A percentile compares a stretch with the other conserved stretches of the same genome.
phyloP scores from a whole-genome alignment of 1,140 invertebrate genomes.

The Drosophila orosa region DNA sequence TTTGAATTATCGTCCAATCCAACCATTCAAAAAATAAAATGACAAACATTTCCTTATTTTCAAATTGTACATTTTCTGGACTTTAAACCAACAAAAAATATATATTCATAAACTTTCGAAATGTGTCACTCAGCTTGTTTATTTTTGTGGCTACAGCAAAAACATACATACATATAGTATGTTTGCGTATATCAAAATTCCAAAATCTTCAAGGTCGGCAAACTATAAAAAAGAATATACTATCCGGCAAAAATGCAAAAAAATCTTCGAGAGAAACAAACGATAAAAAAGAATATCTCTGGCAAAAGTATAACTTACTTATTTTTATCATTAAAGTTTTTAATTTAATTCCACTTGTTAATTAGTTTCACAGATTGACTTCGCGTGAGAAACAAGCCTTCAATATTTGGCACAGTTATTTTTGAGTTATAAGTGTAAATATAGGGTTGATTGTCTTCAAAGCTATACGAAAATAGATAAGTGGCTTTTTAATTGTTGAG shows the following conservation, averaged over 20 bases:
- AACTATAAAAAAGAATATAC: too few species aligned
- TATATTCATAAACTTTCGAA: not conserved
- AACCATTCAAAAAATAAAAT: too few species aligned
- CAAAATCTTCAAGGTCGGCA: too few species aligned
- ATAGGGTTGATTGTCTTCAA: not conserved
- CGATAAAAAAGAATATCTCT: too few species aligned
- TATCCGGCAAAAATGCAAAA: too few species aligned
- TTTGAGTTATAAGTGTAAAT: not conserved
- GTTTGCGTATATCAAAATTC: not conserved
- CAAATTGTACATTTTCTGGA: too few species aligned
- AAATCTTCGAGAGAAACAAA: too few species aligned
- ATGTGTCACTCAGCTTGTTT: slow-evolving; percentile 20
- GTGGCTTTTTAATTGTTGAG: not conserved
- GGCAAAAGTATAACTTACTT: too few species aligned
- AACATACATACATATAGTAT: not conserved
- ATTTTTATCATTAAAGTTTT: too few species aligned
- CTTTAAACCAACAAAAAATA: not conserved
- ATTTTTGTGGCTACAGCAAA: slow-evolving; percentile 9
- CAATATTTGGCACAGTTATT: slow-evolving; percentile 10
- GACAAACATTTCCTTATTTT: too few species aligned
- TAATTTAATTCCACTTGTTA: slow-evolving; percentile 26
- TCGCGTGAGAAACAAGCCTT: not conserved
- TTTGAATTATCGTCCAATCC: too few species aligned
- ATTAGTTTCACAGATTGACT: slow-evolving; percentile 6
- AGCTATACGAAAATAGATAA: slow-evolving; percentile 1